Evolutionary conservation across 2,888 invertebrate genomes (phyloP).

Genomic region (Lochmaea capreae): DNA sequence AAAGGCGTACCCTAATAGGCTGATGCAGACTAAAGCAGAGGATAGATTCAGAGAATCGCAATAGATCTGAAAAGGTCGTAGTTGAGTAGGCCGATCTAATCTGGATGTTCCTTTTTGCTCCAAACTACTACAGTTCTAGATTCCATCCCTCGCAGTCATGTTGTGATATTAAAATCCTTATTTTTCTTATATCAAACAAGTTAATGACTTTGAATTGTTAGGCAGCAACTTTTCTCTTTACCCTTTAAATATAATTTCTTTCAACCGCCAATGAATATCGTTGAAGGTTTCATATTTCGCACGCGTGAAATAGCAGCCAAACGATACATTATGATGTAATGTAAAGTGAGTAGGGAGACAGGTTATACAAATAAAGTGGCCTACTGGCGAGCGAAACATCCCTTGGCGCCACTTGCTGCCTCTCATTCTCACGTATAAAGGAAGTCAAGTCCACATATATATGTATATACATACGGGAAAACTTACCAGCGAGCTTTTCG

Average conservation of each 20-base stretch:
- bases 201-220: too few species aligned
- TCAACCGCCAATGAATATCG: neutral
- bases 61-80: too few species aligned
- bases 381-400: constrained; percentile 42
- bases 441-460: constrained; percentile 36
- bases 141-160: too few species aligned
- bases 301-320: constrained; percentile 43
- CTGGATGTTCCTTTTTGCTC: too few species aligned
- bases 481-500: neutral
- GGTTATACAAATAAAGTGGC: constrained; percentile 48
- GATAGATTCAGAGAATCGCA: too few species aligned
- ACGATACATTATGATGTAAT: constrained; percentile 49
- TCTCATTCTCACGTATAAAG: constrained; percentile 43
- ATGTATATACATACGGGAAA: constrained; percentile 4
- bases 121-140: too few species aligned
- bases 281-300: constrained; percentile 10
- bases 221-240: neutral
- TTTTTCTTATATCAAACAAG: too few species aligned
- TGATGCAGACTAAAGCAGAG: too few species aligned
- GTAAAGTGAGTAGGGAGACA: constrained; percentile 46
- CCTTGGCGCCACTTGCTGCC: constrained; percentile 48
- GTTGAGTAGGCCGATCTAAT: too few species aligned
- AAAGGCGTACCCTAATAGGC: too few species aligned
- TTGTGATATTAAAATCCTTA: too few species aligned
- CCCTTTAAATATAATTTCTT: neutral